Evolutionary conservation across 2,113 vertebrate genomes (phyloP).

Genomic region (Syngnathus floridae): DNA sequence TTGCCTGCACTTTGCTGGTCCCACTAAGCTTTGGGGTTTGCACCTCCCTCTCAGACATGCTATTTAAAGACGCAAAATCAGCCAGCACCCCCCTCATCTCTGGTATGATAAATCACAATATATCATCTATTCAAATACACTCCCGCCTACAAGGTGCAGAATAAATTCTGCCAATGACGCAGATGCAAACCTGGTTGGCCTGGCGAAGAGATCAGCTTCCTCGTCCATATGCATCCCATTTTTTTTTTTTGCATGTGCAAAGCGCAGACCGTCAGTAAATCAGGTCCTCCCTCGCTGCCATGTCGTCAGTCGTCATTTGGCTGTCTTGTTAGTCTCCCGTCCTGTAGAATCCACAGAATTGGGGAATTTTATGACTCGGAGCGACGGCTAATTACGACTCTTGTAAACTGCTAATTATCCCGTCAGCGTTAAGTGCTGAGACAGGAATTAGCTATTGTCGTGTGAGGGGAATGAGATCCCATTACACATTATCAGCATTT

Average conservation of each 20-base stretch:
- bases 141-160: not conserved
- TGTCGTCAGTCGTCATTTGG: not conserved
- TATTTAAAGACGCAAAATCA: not conserved
- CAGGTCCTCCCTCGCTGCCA: not conserved
- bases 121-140: not conserved
- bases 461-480: constrained; percentile 6
- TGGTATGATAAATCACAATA: not conserved
- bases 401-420: constrained; percentile 28
- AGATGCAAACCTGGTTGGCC: not conserved
- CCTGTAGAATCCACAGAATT: not conserved
- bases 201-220: not conserved
- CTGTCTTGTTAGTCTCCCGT: not conserved
- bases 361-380: not conserved
- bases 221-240: not conserved
- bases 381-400: constrained; percentile 3
- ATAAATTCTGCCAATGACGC: not conserved
- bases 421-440: constrained; percentile 13
- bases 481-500: constrained; percentile 21
- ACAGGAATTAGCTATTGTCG: constrained; percentile 11
- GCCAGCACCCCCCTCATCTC: not conserved
- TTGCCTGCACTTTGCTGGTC: not conserved
- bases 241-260: not conserved
- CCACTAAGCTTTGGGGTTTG: not conserved
- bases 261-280: not conserved
- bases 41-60: not conserved